phyloP scores from a whole-genome alignment of 1,140 invertebrate species.

The Diachasmimorpha longicaudata region DNA sequence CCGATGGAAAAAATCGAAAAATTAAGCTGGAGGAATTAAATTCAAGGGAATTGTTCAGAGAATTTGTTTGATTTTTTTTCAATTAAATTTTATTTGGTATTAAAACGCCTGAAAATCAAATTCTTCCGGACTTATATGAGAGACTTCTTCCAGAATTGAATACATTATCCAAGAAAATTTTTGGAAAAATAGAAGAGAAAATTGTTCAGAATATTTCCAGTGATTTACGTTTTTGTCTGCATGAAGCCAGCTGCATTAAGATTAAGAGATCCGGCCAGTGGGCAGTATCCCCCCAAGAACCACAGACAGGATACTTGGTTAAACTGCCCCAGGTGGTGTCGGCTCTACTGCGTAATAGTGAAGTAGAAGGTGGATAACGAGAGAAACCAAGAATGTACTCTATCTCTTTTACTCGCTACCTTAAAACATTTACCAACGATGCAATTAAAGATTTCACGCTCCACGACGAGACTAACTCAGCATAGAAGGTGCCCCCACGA shows the following conservation, averaged over 20 bases:
- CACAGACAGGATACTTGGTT: not conserved
- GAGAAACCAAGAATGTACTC: not conserved
- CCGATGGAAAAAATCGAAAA: too few species aligned
- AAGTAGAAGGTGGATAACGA: conserved; percentile 1
- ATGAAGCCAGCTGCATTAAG: not conserved
- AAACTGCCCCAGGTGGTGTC: not conserved
- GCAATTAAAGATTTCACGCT: conserved; percentile 24
- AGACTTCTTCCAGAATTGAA: too few species aligned
- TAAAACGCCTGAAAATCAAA: too few species aligned
- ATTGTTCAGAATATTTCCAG: not conserved
- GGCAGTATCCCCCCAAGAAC: not conserved
- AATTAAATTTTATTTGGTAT: too few species aligned
- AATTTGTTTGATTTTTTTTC: too few species aligned
- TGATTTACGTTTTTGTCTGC: not conserved
- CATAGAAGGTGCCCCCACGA: not conserved
- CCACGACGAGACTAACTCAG: not conserved
- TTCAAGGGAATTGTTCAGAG: too few species aligned
- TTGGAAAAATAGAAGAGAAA: too few species aligned
- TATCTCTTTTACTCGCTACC: conserved; percentile 3
- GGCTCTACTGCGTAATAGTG: not conserved
- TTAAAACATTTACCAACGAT: conserved; percentile 17
- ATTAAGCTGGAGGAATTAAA: too few species aligned
- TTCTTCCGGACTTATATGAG: too few species aligned
- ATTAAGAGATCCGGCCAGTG: not conserved
- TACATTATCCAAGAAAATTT: too few species aligned